Evolutionary conservation across 2,888 invertebrate species (phyloP).

Genomic region (Prosopocoilus inquinatus): DNA sequence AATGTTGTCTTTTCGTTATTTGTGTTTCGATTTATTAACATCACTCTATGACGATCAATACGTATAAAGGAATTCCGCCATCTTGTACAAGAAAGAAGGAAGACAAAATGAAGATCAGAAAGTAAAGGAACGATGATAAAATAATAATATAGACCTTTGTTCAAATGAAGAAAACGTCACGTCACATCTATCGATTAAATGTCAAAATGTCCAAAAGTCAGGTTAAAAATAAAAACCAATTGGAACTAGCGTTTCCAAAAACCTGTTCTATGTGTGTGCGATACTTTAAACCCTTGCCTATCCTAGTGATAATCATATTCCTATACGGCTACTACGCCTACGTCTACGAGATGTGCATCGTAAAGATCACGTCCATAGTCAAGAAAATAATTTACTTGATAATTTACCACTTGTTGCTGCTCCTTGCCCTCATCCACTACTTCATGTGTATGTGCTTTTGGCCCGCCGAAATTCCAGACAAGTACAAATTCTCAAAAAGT

Average conservation of each 20-base stretch:
- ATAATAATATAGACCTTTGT: no score
- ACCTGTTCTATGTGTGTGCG: no score
- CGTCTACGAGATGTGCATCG: slow-evolving; percentile 15
- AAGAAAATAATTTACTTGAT: slow-evolving; percentile 14
- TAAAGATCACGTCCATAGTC: slow-evolving; percentile 7
- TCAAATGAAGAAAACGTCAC: no score
- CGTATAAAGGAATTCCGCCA: no score
- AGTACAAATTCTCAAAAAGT: slow-evolving; percentile 2
- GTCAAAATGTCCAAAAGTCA: no score
- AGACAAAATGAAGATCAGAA: no score
- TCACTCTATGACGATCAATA: no score
- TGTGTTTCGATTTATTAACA: background rate
- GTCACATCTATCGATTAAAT: no score
- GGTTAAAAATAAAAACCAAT: no score
- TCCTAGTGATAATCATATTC: slow-evolving; percentile 7
- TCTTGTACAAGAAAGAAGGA: no score
- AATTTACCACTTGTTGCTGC: slow-evolving; percentile 6
- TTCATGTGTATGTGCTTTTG: slow-evolving; percentile 12
- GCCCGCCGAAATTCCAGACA: slow-evolving; percentile 8
- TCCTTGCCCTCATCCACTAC: slow-evolving; percentile 9
- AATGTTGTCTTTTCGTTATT: slow-evolving; percentile 40
- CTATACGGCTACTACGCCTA: slow-evolving; percentile 15
- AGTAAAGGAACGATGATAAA: no score
- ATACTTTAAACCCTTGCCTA: slow-evolving; percentile 2
- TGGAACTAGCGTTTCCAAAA: no score